phyloP scores from a whole-genome alignment of 2,113 vertebrate species.

The Acrocephalus arundinaceus region DNA sequence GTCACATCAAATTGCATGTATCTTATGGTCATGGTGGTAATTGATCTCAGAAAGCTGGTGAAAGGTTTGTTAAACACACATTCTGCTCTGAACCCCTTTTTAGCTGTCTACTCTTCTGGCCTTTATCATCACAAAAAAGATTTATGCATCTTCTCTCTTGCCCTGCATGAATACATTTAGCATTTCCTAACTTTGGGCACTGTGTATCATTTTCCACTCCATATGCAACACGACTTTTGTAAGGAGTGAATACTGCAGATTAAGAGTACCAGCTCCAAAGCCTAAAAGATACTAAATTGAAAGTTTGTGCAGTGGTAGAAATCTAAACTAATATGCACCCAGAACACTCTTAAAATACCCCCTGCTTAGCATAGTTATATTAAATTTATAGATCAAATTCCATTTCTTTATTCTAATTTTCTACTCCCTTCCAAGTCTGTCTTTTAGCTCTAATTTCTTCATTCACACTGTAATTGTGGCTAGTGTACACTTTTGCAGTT shows the following conservation, averaged over 20 bases:
- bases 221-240: not conserved
- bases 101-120: not conserved
- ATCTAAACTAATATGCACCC: not conserved
- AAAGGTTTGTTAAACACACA: not conserved
- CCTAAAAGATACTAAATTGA: not conserved
- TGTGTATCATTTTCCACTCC: not conserved
- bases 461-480: not conserved
- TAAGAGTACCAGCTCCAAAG: not conserved
- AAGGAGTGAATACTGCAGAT: not conserved
- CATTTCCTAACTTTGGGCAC: not conserved
- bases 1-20: constrained; percentile 67
- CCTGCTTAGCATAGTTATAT: not conserved
- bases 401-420: not conserved
- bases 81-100: not conserved
- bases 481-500: not conserved
- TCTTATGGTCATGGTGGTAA: not conserved
- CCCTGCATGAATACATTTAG: not conserved
- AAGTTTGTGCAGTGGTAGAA: not conserved
- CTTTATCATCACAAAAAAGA: not conserved
- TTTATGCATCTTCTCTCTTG: not conserved
- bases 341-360: not conserved
- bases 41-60: constrained; percentile 78
- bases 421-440: not conserved
- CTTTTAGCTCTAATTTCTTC: not conserved
- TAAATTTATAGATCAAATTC: not conserved